A percentile compares a stretch with the other conserved stretches of the same genome.
These are phyloP conservation scores for Psilopogon haemacephalus DNA, from an alignment of 2,113 vertebrate species.

Conservation along the genomic window DNA sequence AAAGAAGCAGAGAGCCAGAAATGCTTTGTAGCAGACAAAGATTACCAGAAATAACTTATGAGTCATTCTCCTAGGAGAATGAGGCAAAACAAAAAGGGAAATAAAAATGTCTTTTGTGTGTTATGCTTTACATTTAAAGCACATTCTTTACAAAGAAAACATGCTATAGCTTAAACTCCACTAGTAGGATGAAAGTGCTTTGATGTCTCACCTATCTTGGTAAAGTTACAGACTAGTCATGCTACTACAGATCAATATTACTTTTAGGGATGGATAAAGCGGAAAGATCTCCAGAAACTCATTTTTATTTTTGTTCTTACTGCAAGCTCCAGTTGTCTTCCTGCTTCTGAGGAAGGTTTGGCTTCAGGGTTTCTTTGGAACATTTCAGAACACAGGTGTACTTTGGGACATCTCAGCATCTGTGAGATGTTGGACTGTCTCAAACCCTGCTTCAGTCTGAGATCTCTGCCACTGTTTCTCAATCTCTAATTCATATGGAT, in stretches of 20 bases:
- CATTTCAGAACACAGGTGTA: not conserved
- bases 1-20: not conserved
- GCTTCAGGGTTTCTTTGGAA: not conserved
- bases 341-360: not conserved
- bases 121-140: not conserved
- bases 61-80: not conserved
- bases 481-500: not conserved
- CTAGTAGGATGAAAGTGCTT: not conserved
- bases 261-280: not conserved
- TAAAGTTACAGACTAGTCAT: not conserved
- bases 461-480: not conserved
- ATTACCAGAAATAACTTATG: not conserved
- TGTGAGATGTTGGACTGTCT: not conserved
- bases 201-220: not conserved
- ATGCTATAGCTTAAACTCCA: not conserved
- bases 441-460: not conserved
- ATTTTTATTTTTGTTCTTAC: not conserved
- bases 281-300: not conserved
- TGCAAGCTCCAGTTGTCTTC: not conserved
- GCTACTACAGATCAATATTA: not conserved
- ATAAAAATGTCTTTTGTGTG: not conserved
- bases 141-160: not conserved
- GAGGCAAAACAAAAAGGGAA: not conserved
- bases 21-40: not conserved
- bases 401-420: not conserved